Evolutionary conservation across 2,888 invertebrate species (phyloP).

Genomic region (Cryptosula pallasiana): DNA sequence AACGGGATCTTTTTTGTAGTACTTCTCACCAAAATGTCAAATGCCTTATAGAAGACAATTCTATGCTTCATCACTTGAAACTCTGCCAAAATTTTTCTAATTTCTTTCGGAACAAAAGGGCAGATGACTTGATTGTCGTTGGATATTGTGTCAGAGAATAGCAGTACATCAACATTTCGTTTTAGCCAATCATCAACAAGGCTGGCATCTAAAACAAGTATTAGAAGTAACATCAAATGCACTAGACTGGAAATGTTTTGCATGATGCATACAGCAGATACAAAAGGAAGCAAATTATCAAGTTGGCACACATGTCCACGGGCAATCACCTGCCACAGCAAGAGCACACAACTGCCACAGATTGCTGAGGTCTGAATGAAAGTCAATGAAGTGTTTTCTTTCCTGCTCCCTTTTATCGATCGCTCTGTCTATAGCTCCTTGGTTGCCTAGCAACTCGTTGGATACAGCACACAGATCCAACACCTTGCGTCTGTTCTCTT

Average conservation of each 20-base stretch:
- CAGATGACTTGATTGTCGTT: not conserved
- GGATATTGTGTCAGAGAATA: not conserved
- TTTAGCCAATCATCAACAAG: not conserved
- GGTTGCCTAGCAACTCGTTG: not conserved
- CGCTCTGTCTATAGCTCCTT: not conserved
- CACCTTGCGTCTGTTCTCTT: not conserved
- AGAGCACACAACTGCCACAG: not conserved
- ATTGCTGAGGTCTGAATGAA: not conserved
- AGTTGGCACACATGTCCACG: no score
- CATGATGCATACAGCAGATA: no score
- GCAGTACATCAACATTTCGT: not conserved
- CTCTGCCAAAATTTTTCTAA: not conserved
- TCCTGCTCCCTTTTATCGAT: not conserved
- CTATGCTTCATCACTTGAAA: not conserved
- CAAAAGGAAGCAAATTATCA: no score
- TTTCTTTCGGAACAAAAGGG: not conserved
- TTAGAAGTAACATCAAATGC: not conserved
- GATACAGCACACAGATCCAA: constrained; percentile 7
- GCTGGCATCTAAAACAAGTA: not conserved
- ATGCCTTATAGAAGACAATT: not conserved
- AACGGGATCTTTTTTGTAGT: not conserved
- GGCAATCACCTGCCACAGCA: not conserved
- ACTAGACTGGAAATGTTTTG: not conserved
- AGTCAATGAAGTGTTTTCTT: not conserved
- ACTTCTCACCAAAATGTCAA: not conserved